Evolutionary conservation across 2,888 invertebrate species (phyloP), one percentile per base, ranked within the genome.

Genomic region (Thecocarcelia acutangulata): DNA sequence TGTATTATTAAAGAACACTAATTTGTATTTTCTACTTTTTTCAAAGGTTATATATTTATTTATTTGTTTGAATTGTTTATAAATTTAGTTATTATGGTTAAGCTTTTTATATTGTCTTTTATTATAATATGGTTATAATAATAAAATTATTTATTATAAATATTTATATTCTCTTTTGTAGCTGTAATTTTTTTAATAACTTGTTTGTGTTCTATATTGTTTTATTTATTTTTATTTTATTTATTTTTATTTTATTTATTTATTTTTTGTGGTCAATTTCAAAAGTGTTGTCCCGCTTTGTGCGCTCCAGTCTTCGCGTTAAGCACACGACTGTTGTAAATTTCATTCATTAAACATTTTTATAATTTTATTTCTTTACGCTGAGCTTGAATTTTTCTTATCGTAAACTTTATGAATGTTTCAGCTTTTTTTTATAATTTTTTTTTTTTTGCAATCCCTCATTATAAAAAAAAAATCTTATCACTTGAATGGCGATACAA

Each of bases 311-410:
- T 48, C 56, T 21, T 9, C 17, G 48, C 46, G 21, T 28, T 17
- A 46, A 9, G 19, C 48, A 42, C 8, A 19, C 72, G 59, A 76
- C 80, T 80, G 70, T 64, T 44, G 40, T 12, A 68, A 21, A 61
- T 73, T 73, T 73, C 81, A 77, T 56, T 73, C 72, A 80, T 42
- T 56, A 76, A 80, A 69, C 37, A 59, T 48, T 64, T 44, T 33
- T 56, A 58, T 52, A 58, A 44, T 79, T 44, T 4, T 11, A 24
- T 54, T 33, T 52, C 69, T 37, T 19, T 21, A 19, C 70, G 17
- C 42, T 48, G 17, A 68, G 46, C 54, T 80, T 80, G 15, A 15
- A 42, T 70, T 61, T 21, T 69, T 15, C 72, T 81, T 81, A 81
- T 81, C 54, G 12, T 24, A 46, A 48, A 56, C 12, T 54, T 50